phyloP scores from a whole-genome alignment of 2,888 invertebrate genomes.

The Malacosoma neustria region DNA sequence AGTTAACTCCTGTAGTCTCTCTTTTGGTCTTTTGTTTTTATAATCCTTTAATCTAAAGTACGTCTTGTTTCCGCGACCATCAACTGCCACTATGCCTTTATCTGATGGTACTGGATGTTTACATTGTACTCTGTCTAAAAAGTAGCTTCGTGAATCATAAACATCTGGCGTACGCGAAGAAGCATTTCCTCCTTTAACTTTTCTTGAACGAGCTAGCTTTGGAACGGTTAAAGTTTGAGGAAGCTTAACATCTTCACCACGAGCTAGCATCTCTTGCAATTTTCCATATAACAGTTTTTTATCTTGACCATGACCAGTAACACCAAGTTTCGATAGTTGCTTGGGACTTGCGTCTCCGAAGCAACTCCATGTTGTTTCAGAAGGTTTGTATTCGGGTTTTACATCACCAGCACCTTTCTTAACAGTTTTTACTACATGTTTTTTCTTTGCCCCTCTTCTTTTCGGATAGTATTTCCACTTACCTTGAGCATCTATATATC shows the following conservation, averaged over 20 bases:
- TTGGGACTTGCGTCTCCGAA: constrained; percentile 48
- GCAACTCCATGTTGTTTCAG: constrained; percentile 50
- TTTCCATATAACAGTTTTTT: constrained; percentile 38
- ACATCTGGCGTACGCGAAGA: constrained; percentile 3
- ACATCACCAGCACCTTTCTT: constrained; percentile 18
- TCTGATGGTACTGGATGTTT: constrained; percentile 40
- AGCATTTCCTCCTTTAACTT: constrained; percentile 11
- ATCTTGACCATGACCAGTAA: constrained; percentile 57
- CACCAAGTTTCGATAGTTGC: constrained; percentile 48
- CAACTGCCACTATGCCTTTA: constrained; percentile 47
- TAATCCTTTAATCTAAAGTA: constrained; percentile 39
- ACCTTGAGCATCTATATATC: constrained; percentile 42
- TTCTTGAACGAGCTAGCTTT: constrained; percentile 18
- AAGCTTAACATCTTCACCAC: constrained; percentile 40
- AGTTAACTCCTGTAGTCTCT: constrained; percentile 31
- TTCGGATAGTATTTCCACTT: constrained; percentile 47
- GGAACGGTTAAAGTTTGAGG: constrained; percentile 35
- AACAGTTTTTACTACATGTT: constrained; percentile 6
- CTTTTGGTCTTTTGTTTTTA: constrained; percentile 34
- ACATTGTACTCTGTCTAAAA: constrained; percentile 31
- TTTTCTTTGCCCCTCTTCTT: constrained; percentile 14
- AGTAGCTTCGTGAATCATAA: constrained; percentile 10
- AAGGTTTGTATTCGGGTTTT: constrained; percentile 20
- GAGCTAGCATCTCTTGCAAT: constrained; percentile 36
- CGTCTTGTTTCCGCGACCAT: constrained; percentile 40